phyloP scores from a whole-genome alignment of 1,140 invertebrate genomes.

The Lasioglossum baleicum region DNA sequence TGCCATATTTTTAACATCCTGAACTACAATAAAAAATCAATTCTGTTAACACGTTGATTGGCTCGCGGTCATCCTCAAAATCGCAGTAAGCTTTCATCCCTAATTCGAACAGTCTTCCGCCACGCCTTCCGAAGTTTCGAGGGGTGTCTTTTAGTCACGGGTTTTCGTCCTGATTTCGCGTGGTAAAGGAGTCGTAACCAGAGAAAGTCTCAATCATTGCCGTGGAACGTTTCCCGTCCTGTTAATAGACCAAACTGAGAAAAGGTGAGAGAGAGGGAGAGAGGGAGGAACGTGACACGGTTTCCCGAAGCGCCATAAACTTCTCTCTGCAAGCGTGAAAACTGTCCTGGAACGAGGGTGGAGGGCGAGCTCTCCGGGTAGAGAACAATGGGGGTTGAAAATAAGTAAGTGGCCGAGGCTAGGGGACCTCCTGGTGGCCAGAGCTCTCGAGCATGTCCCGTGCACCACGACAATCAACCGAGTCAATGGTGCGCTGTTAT shows the following conservation, averaged over 20 bases:
- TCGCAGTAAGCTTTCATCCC: too few species aligned
- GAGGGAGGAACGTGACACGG: constrained; percentile 33
- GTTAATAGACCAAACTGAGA: constrained; percentile 22
- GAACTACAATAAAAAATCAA: too few species aligned
- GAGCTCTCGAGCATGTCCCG: constrained; percentile 21
- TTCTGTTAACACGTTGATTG: too few species aligned
- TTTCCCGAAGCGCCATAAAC: constrained; percentile 38
- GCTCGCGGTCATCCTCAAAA: too few species aligned
- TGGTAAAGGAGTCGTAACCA: constrained; percentile 3
- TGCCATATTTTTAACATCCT: too few species aligned
- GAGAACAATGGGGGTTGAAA: constrained; percentile 47
- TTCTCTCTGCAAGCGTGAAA: constrained; percentile 32
- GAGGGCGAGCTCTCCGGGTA: not conserved
- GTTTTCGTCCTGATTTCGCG: not conserved
- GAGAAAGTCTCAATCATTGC: constrained; percentile 23
- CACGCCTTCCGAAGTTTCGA: too few species aligned
- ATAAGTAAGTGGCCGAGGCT: constrained; percentile 44
- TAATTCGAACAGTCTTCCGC: too few species aligned
- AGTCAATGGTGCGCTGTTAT: constrained; percentile 63
- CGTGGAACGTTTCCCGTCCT: not conserved
- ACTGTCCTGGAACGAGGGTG: constrained; percentile 21
- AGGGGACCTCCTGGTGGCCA: constrained; percentile 53
- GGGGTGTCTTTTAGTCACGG: too few species aligned
- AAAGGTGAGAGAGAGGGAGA: constrained; percentile 6
- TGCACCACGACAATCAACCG: constrained; percentile 51